These are phyloP conservation scores for Sorex maritimensis DNA, from an alignment of 2,797 vertebrate species.

Conservation along the genomic window DNA sequence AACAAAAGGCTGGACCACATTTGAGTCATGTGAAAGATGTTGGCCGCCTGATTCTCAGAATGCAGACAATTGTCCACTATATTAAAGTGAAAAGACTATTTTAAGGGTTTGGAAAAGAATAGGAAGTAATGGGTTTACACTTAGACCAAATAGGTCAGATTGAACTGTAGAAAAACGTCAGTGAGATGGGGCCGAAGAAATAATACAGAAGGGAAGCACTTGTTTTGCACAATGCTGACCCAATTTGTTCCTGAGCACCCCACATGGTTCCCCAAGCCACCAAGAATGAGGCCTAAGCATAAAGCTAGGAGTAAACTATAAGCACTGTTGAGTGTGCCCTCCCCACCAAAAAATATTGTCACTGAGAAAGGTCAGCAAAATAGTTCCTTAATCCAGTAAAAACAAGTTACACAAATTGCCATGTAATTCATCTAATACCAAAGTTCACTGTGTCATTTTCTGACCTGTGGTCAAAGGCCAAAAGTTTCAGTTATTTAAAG, in stretches of 20 bases:
- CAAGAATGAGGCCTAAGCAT: no score
- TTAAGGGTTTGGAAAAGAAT: conserved; percentile 54
- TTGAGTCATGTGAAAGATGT: conserved; percentile 38
- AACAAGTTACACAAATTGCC: background rate
- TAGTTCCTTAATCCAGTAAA: conserved; percentile 16
- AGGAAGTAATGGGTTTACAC: conserved; percentile 65
- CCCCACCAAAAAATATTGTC: conserved; percentile 13
- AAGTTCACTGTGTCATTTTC: conserved; percentile 63
- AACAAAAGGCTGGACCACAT: conserved; percentile 55
- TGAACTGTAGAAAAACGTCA: conserved; percentile 46
- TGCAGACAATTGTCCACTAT: conserved; percentile 69
- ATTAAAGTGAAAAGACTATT: conserved; percentile 27
- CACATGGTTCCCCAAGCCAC: no score
- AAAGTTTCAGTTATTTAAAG: conserved; percentile 27
- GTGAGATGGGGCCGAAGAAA: no score
- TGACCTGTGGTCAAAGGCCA: conserved; percentile 46
- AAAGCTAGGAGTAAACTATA: no score
- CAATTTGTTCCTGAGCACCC: no score
- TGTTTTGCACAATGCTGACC: no score
- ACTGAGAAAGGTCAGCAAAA: conserved; percentile 38
- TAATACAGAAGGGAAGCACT: no score
- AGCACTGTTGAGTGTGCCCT: no score
- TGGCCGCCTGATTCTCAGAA: conserved; percentile 50
- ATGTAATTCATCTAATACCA: background rate
- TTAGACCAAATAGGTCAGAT: conserved; percentile 47